A percentile compares a stretch with the other conserved stretches of the same genome.
Conservation (phyloP, 2,797 vertebrate species). For the Eutrigla gurnardus region DNA sequence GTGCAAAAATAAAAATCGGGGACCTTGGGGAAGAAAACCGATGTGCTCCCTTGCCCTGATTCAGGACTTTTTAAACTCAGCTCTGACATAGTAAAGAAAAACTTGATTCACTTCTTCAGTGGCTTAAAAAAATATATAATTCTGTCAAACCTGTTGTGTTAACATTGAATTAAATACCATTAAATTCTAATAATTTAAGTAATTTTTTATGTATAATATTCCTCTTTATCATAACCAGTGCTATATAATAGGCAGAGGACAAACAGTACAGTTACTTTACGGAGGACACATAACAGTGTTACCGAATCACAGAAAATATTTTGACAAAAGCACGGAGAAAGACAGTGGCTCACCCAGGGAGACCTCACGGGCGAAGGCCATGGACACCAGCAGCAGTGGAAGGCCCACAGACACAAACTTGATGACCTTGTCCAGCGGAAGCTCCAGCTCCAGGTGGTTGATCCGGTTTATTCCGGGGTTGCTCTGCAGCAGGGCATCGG, state of each 20-base stretch:
- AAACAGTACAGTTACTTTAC: conserved; percentile 8
- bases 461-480: conserved; percentile 75
- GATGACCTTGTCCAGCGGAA: conserved; percentile 93
- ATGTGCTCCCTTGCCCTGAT: not conserved
- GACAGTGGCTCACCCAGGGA: conserved; percentile 87
- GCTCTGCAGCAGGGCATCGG: conserved; percentile 91
- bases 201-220: conserved; percentile 15
- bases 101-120: not conserved
- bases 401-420: conserved; percentile 93
- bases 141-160: not conserved
- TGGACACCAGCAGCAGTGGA: conserved; percentile 91
- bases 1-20: conserved; percentile 13
- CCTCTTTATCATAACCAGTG: not conserved
- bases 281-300: not conserved
- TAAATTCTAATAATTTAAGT: conserved; percentile 19
- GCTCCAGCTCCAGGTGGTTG: conserved; percentile 89
- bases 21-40: not conserved
- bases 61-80: conserved; percentile 1
- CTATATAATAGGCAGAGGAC: conserved; percentile 32
- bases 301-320: not conserved
- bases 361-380: conserved; percentile 94
- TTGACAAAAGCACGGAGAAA: not conserved
- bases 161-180: conserved; percentile 1
- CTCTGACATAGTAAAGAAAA: conserved; percentile 7
- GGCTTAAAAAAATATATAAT: not conserved